Conservation (phyloP, 2,888 invertebrate species). For the Ennomos fuscantarius region DNA sequence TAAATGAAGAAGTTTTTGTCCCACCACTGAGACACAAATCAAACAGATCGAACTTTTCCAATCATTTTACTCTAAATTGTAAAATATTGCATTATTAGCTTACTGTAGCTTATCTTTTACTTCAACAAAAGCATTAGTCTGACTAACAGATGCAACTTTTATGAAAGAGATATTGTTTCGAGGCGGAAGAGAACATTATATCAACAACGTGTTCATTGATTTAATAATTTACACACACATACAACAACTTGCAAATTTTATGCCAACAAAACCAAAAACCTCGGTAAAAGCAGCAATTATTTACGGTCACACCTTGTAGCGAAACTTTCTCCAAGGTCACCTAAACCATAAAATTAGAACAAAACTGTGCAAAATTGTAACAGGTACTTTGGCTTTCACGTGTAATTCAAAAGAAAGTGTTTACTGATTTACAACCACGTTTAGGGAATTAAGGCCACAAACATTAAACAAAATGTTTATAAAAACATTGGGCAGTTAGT, state of each 20-base stretch:
- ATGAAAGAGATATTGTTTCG: slow-evolving; percentile 61
- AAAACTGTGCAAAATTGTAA: slow-evolving; percentile 65
- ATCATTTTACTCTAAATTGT: too few species aligned
- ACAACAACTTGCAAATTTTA: background rate
- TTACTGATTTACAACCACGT: slow-evolving; percentile 75
- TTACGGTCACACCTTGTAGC: slow-evolving; percentile 28
- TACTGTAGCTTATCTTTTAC: slow-evolving; percentile 31
- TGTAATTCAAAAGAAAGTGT: slow-evolving; percentile 65
- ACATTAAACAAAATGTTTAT: slow-evolving; percentile 62
- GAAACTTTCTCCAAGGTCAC: slow-evolving; percentile 37
- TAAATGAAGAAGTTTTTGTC: too few species aligned
- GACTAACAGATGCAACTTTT: slow-evolving; percentile 57
- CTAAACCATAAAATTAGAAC: slow-evolving; percentile 30
- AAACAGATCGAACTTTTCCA: too few species aligned
- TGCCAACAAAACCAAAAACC: background rate
- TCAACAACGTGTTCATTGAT: slow-evolving; percentile 45
- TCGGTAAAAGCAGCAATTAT: background rate
- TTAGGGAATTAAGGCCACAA: slow-evolving; percentile 56
- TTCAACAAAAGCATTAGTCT: slow-evolving; percentile 19
- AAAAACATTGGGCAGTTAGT: slow-evolving; percentile 8
- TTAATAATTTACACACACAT: slow-evolving; percentile 27
- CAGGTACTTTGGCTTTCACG: slow-evolving; percentile 67
- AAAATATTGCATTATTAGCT: background rate
- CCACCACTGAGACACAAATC: too few species aligned
- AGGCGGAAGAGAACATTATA: slow-evolving; percentile 46